Base-by-base conservation (phyloP, 2,888 invertebrate species). In the Lymantria dispar region DNA sequence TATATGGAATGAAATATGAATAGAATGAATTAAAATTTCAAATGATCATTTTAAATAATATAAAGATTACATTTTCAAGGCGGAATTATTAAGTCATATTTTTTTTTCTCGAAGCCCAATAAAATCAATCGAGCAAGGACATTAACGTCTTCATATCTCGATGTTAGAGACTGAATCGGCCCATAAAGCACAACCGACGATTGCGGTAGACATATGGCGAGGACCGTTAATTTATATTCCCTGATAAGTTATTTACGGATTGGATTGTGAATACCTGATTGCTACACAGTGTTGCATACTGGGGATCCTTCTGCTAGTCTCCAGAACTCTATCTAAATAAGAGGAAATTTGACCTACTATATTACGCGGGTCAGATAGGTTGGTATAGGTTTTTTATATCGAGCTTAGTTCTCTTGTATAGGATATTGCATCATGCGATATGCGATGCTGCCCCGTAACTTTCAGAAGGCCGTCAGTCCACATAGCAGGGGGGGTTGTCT, bases 71-170 rank as follows among this genome's bases (percentile, higher is more conserved):
- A 2, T 2, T 38, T 33, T 33, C 33, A 38, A 8, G n/a, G 38
- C 11, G n/a, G 11, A 2, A 11, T 12, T 12, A 7, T 3, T 38
- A 7, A 15, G 13, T 37, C 8, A 14, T 12, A 39, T 3, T 30
- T 45, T 29, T n/a, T 29, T 0, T 29, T 52, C 55, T 58, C 55
- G 58, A 61, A 63, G 61, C 49, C 54, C 50, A 58, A 61, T 63
- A 61, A 64, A 61, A 64, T 63, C 58, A 59, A 62, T 64, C 62
- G 56, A 41, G 47, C 52, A 33, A 41, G 41, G 52, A 59, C 58
- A 64, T 62, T 56, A 64, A 33, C 39, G 64, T 56, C 64, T 36
- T 59, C 56, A 59, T 64, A 62, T 54, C 54, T 42, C 33, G 39
- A 37, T 44, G 49, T 45, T 10, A 11, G 12, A 44, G 52, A 43